Base-by-base conservation (phyloP, 2,888 invertebrate species). In the Megamerina dolium region DNA sequence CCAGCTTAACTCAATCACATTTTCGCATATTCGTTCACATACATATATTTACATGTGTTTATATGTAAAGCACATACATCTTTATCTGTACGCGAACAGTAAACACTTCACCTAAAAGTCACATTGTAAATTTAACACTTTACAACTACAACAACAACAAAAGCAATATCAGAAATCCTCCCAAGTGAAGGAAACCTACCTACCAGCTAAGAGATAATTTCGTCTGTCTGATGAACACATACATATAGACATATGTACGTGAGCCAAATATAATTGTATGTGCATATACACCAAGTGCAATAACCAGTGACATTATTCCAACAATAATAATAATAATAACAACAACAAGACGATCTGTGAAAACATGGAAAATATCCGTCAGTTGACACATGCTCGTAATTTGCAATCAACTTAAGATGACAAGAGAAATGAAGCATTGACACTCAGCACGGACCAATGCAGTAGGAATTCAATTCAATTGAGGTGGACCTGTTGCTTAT, bases 331-430 rank as follows among this genome's bases (percentile, higher is more conserved):
- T n/a, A n/a, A n/a, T n/a, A n/a, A n/a, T n/a, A n/a, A n/a, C n/a
- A n/a, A n/a, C n/a, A n/a, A n/a, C n/a, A n/a, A n/a, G n/a, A n/a
- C n/a, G n/a, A n/a, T n/a, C n/a, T n/a, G n/a, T n/a, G n/a, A n/a
- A n/a, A n/a, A n/a, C n/a, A n/a, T n/a, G n/a, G n/a, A n/a, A 6
- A 23, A 23, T 23, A 36, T 31, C 42, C 36, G 42, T 18, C 29
- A 50, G 56, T 51, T 56, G 54, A 53, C 56, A 59, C 63, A 64
- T 51, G 64, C 58, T 65, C 65, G 65, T 65, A 65, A 65, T 64
- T 65, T 66, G 65, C 65, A 66, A 65, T 65, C 66, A 65, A 64
- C 63, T 64, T 66, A 65, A 65, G 65, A 65, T 65, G 65, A 66
- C 65, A 66, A 63, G 59, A 63, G 56, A 65, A 66, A 65, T 64